Conservation (phyloP, 2,113 vertebrate genomes). For the Lamprotornis superbus region DNA sequence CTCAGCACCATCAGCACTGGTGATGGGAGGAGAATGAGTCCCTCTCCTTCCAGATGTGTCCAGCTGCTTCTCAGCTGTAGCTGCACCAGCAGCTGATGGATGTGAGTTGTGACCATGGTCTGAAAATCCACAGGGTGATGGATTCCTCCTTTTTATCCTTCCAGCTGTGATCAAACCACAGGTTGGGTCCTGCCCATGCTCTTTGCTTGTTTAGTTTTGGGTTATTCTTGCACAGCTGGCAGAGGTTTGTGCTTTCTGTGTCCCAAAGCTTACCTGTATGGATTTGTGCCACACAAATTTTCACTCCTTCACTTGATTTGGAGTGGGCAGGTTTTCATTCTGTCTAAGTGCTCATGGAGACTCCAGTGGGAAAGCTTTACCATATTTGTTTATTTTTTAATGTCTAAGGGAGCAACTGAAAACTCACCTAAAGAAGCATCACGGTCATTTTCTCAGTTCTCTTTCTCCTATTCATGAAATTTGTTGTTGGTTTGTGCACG, state of each 20-base stretch:
- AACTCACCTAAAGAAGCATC: neutral
- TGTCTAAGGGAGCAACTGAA: neutral
- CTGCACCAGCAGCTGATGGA: neutral
- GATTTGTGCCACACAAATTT: neutral
- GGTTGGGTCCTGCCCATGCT: neutral
- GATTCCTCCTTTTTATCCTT: neutral
- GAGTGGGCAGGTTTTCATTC: neutral
- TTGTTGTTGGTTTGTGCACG: neutral
- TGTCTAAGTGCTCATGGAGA: neutral
- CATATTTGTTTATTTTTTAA: neutral
- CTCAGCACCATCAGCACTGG: rapidly evolving
- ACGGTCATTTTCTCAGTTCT: rapidly evolving
- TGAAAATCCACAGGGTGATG: neutral
- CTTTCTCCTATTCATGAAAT: neutral
- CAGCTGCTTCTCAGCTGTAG: neutral
- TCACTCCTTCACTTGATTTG: neutral
- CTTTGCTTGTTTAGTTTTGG: neutral
- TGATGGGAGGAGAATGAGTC: rapidly evolving
- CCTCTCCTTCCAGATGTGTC: neutral
- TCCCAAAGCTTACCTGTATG: neutral
- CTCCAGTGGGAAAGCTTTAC: neutral
- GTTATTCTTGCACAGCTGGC: neutral
- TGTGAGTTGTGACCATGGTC: neutral
- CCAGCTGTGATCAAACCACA: neutral
- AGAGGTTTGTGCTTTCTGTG: neutral